Base-by-base conservation (phyloP, 2,113 vertebrate genomes). In the Chloropsis cyanopogon region DNA sequence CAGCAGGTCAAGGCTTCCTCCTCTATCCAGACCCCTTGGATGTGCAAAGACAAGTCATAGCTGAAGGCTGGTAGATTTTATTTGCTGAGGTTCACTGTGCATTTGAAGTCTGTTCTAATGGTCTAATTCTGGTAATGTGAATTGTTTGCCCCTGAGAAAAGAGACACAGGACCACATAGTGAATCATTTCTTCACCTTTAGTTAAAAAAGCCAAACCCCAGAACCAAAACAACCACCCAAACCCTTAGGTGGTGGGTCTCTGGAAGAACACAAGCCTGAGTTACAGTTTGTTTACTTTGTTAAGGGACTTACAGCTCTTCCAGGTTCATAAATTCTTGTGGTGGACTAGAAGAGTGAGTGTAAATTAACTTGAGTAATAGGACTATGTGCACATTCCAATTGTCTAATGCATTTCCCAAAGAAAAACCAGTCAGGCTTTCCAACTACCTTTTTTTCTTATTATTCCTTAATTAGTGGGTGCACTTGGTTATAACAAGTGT, bases 251-350 rank as follows among this genome's bases (percentile, higher is more conserved):
- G 86, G 93, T 97, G 73, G 86, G 88, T 93, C 90, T 93, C 91
- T 92, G 89, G 68, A 97, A 97, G 89, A 86, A 90, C 49, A 90
- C 63, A 92, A 84, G 83, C 31, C 91, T 97, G 98, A 98, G 95
- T 97, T 97, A 98, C 89, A 96, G 95, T 97, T 97, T 98, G 96
- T 98, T 98, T 98, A 97, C 96, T 97, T 98, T 97, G 96, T 97
- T 97, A 97, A 97, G 97, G 97, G 97, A 98, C 97, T 97, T 96
- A 85, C 1, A 92, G 96, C 95, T 97, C 95, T 97, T 98, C 81
- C 83, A 97, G 94, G 90, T 97, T 96, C 97, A 97, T 98, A 98
- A 98, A 98, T 98, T 98, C 96, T 95, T 92, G 83, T 75, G 82
- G 95, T 96, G 65, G 92, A 86, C 20, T 50, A 90, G 93, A 79